Evolutionary conservation across 2,113 vertebrate genomes (phyloP).

Genomic region (Cyanoramphus novaezelandiae): DNA sequence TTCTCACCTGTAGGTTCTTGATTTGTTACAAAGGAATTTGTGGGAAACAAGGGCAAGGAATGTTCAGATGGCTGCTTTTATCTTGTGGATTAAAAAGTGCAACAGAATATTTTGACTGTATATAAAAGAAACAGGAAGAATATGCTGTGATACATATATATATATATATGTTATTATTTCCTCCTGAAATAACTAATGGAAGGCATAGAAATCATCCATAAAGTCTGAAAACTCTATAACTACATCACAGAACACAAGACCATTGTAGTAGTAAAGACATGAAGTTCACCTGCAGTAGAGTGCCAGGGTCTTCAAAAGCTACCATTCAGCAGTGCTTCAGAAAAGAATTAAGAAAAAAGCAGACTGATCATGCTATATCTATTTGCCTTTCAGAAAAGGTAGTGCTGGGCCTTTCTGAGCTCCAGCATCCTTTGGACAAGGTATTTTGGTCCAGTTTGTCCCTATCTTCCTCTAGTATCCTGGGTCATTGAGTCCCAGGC

Average conservation of each 20-base stretch:
- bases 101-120: neutral
- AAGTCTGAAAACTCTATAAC: neutral
- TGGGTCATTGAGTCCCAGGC: neutral
- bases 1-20: neutral
- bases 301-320: neutral
- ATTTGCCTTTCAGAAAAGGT: neutral
- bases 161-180: neutral
- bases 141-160: neutral
- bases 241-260: neutral
- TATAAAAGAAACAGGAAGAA: neutral
- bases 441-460: neutral
- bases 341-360: neutral
- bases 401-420: neutral
- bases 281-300: neutral
- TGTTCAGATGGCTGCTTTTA: neutral
- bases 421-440: neutral
- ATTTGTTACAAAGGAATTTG: neutral
- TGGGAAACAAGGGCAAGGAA: neutral
- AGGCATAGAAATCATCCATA: neutral
- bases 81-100: neutral
- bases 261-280: rapidly evolving
- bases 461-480: neutral
- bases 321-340: neutral
- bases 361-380: neutral
- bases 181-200: neutral